Percentiles rank a stretch among this genome's conserved stretches.
These are phyloP conservation scores for Anticlea derivata DNA, from an alignment of 2,888 invertebrate genomes.

Conservation along the genomic window DNA sequence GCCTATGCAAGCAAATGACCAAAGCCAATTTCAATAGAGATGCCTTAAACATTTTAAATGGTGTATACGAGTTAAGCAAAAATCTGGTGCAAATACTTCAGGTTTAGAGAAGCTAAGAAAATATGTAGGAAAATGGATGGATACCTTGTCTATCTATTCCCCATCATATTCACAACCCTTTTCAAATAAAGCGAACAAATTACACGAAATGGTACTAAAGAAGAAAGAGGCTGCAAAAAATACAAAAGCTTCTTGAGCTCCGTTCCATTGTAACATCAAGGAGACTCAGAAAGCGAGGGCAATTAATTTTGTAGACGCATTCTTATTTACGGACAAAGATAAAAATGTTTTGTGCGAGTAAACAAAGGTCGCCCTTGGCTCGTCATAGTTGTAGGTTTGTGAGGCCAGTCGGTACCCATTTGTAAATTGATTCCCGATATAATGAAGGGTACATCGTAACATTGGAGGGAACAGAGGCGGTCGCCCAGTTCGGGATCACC, in stretches of 20 bases:
- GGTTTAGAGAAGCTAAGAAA: background rate
- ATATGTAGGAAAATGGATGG: background rate
- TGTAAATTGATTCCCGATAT: constrained; percentile 82
- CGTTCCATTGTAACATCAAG: constrained; percentile 39
- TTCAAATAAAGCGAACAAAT: constrained; percentile 24
- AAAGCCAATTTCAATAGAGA: too few relatives aligned
- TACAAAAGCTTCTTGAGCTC: constrained; percentile 36
- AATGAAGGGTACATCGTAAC: constrained; percentile 80
- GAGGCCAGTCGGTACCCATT: constrained; percentile 61
- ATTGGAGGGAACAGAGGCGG: constrained; percentile 74
- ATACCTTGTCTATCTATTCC: constrained; percentile 7
- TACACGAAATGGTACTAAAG: constrained; percentile 21
- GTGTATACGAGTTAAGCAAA: too few relatives aligned
- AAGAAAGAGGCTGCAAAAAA: constrained; percentile 25
- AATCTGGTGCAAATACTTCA: too few relatives aligned
- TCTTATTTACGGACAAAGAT: constrained; percentile 40
- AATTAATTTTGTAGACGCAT: constrained; percentile 52
- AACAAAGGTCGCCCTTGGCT: constrained; percentile 52
- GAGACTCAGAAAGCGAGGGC: constrained; percentile 41
- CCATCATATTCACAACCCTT: constrained; percentile 23
- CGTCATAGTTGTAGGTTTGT: constrained; percentile 43
- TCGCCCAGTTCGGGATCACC: constrained; percentile 68
- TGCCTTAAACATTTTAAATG: too few relatives aligned
- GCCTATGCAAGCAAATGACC: too few relatives aligned
- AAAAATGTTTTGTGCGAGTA: constrained; percentile 58